These are phyloP conservation scores for Bembecia ichneumoniformis DNA, from an alignment of 2,888 invertebrate genomes.

Conservation along the genomic window DNA sequence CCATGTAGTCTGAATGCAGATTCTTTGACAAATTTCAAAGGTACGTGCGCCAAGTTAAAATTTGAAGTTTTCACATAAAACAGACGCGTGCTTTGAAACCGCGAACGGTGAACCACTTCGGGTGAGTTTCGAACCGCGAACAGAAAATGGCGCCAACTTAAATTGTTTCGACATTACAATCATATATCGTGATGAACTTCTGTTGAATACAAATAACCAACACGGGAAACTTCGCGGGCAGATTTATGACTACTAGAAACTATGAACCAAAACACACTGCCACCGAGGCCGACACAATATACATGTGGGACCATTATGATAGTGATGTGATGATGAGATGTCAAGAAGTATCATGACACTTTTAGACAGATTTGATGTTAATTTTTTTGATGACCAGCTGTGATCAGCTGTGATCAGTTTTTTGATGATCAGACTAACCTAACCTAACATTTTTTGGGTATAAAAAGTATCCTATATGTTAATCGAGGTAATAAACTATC, in stretches of 20 bases:
- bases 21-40: background rate
- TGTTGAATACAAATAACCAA: background rate
- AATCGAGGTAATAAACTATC: too few relatives aligned
- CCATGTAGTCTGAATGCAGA: background rate
- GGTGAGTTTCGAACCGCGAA: background rate
- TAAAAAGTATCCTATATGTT: too few relatives aligned
- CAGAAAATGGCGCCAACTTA: background rate
- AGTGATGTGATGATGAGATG: too few relatives aligned
- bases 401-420: too few relatives aligned
- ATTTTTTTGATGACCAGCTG: too few relatives aligned
- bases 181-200: background rate
- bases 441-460: too few relatives aligned
- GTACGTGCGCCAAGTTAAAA: conserved; percentile 2
- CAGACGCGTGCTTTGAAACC: conserved; percentile 1
- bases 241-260: background rate
- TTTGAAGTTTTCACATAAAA: conserved; percentile 5
- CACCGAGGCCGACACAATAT: background rate
- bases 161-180: background rate
- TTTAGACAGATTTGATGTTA: too few relatives aligned
- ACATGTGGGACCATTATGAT: too few relatives aligned
- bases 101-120: background rate
- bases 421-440: too few relatives aligned
- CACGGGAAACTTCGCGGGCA: background rate
- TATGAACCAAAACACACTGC: background rate
- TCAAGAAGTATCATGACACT: too few relatives aligned